A percentile compares a stretch with the other conserved stretches of the same genome.
These are phyloP conservation scores for Aspidiotus rigidus DNA, from an alignment of 2,888 invertebrate genomes.

Conservation along the genomic window DNA sequence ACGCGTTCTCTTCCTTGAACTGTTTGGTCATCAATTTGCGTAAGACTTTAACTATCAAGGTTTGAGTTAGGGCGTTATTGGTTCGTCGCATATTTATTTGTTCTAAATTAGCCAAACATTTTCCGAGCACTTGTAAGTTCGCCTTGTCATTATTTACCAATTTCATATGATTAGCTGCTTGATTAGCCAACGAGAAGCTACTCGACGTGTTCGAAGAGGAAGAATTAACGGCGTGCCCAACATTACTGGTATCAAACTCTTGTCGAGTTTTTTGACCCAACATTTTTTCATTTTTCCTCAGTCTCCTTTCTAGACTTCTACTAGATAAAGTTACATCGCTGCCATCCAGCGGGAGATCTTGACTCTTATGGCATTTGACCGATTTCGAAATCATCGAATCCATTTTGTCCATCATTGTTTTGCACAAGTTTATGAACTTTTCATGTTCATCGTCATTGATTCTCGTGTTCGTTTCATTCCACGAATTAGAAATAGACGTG, in stretches of 20 bases:
- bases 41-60: conserved; percentile 14
- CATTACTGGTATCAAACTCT: not conserved
- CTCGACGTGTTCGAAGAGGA: not conserved
- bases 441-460: conserved; percentile 17
- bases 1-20: not conserved
- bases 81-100: conserved; percentile 18
- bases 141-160: conserved; percentile 8
- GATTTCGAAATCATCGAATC: conserved; percentile 17
- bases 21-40: conserved; percentile 22
- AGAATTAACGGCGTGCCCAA: not conserved
- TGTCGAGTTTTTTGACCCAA: not conserved
- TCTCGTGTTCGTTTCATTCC: not conserved
- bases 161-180: not conserved
- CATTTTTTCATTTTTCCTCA: not conserved
- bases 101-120: conserved; percentile 20
- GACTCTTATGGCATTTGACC: not conserved
- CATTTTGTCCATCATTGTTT: conserved; percentile 25
- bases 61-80: conserved; percentile 22
- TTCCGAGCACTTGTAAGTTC: conserved; percentile 11
- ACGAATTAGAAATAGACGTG: not conserved
- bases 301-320: not conserved
- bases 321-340: not conserved
- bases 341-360: not conserved
- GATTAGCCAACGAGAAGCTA: not conserved
- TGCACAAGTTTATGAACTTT: conserved; percentile 19